A percentile compares a stretch with the other conserved stretches of the same genome.
These are phyloP conservation scores for Drosophila kurseongensis DNA, from an alignment of 1,140 invertebrate genomes.

Conservation along the genomic window DNA sequence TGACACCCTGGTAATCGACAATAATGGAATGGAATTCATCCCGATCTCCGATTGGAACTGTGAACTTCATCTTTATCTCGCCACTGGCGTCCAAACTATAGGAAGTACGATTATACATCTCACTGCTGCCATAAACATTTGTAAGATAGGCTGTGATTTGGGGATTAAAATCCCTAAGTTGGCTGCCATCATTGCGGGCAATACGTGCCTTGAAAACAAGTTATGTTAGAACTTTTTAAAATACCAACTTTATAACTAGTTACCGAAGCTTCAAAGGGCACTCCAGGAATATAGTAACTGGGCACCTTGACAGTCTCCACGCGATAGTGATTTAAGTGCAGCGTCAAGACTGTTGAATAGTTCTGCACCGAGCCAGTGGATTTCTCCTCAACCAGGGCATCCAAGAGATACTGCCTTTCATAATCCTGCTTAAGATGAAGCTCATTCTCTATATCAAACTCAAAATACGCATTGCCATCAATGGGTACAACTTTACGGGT, in stretches of 20 bases:
- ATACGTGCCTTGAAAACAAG: constrained; percentile 51
- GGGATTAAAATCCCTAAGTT: constrained; percentile 88
- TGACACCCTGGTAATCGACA: constrained; percentile 87
- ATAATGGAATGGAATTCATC: constrained; percentile 84
- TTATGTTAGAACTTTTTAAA: neutral
- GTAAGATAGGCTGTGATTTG: constrained; percentile 88
- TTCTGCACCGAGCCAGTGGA: constrained; percentile 92
- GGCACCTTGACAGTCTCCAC: constrained; percentile 92
- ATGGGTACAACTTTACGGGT: constrained; percentile 92
- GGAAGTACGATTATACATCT: constrained; percentile 87
- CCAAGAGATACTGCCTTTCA: constrained; percentile 89
- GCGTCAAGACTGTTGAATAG: constrained; percentile 87
- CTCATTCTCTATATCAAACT: constrained; percentile 91
- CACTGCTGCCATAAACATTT: constrained; percentile 89
- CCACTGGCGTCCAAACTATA: constrained; percentile 89
- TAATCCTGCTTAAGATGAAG: constrained; percentile 90
- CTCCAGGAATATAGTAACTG: constrained; percentile 94
- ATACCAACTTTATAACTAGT: constrained; percentile 62
- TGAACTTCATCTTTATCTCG: constrained; percentile 89
- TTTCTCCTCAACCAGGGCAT: constrained; percentile 91
- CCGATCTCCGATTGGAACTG: constrained; percentile 86
- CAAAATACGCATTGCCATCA: constrained; percentile 90
- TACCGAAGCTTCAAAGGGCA: constrained; percentile 92
- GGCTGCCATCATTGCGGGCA: constrained; percentile 90
- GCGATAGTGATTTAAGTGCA: constrained; percentile 92